Evolutionary conservation across 2,113 vertebrate species (phyloP).

Genomic region (Uropsilus gracilis): DNA sequence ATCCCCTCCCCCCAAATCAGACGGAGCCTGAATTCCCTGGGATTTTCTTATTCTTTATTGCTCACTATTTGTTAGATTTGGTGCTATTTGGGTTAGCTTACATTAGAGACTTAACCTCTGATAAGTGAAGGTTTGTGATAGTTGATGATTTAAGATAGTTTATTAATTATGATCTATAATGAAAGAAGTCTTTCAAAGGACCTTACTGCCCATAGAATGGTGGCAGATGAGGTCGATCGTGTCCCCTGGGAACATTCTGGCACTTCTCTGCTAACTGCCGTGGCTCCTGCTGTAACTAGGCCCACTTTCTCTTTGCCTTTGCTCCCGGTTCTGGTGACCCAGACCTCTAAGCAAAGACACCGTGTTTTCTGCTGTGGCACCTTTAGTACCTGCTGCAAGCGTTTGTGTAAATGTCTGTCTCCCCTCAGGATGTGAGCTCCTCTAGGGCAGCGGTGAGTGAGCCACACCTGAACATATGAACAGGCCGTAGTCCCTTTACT

Average conservation of each 20-base stretch:
- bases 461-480: not conserved
- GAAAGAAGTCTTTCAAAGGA: not conserved
- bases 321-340: not conserved
- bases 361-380: not conserved
- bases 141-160: not conserved
- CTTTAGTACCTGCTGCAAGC: not conserved
- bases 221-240: not conserved
- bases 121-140: not conserved
- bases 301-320: no score
- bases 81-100: not conserved
- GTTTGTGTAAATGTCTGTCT: not conserved
- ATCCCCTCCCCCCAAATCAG: not conserved
- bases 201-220: not conserved
- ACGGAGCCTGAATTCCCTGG: not conserved
- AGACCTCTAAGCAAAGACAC: not conserved
- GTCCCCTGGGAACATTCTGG: not conserved
- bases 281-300: not conserved
- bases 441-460: not conserved
- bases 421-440: not conserved
- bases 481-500: not conserved
- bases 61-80: not conserved
- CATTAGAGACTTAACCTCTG: not conserved
- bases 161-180: not conserved
- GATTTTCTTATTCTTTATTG: not conserved
- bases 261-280: not conserved